Conservation (phyloP, 2,113 vertebrate genomes). For the Nothocercus nigrocapillus region DNA sequence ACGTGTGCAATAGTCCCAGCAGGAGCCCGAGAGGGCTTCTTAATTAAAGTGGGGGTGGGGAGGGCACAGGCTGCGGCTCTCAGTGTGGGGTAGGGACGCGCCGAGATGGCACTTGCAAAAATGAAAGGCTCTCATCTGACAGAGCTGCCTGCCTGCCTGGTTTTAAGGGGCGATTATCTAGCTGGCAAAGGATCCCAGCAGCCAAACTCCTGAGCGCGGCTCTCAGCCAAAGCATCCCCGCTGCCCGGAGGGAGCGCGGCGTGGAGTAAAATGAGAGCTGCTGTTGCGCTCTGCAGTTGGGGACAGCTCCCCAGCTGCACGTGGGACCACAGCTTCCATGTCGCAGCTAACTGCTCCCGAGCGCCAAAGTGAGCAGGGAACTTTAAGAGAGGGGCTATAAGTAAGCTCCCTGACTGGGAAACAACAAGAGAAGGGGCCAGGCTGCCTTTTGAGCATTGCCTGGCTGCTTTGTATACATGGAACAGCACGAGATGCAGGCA, state of each 20-base stretch:
- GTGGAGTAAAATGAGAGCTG: background rate
- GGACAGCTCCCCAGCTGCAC: background rate
- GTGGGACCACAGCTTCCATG: background rate
- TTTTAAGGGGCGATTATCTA: slow-evolving; percentile 7
- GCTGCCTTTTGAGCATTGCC: background rate
- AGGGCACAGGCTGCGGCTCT: background rate
- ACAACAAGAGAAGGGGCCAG: background rate
- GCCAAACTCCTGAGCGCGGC: background rate
- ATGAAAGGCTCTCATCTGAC: background rate
- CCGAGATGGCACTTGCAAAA: background rate
- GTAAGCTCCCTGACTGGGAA: background rate
- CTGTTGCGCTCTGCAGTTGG: background rate
- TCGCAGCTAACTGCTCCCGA: background rate
- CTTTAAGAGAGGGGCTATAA: background rate
- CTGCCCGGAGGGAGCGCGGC: background rate
- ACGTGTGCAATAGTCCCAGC: background rate
- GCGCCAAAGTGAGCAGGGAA: background rate
- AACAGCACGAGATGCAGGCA: background rate
- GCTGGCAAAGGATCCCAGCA: background rate
- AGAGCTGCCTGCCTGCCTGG: background rate
- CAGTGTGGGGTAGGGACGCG: slow-evolving; percentile 5
- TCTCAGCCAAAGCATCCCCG: background rate
- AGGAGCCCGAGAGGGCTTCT: background rate
- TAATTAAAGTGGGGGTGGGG: slow-evolving; percentile 18
- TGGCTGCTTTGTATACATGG: background rate